These are phyloP conservation scores for Drosophila trichaetosa DNA, from an alignment of 2,888 invertebrate species.

Conservation along the genomic window DNA sequence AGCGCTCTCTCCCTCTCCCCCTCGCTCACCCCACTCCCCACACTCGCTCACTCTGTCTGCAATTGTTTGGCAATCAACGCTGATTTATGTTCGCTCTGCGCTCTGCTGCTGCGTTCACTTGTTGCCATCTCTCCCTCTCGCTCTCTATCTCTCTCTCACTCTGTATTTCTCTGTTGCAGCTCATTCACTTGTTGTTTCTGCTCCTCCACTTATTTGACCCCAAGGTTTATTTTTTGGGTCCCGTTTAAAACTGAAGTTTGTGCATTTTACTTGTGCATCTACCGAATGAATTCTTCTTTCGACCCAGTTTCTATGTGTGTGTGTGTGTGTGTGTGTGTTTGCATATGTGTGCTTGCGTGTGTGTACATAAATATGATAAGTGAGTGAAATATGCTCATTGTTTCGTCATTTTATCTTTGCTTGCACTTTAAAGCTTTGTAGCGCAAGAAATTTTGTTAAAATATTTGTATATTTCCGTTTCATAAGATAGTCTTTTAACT, in stretches of 20 bases:
- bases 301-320: conserved; percentile 44
- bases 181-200: conserved; percentile 20
- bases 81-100: conserved; percentile 66
- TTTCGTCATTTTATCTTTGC: conserved; percentile 8
- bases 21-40: background rate
- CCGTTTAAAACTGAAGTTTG: conserved; percentile 26
- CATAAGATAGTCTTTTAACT: background rate
- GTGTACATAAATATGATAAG: conserved; percentile 37
- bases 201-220: conserved; percentile 28
- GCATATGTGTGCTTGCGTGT: background rate
- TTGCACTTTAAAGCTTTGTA: conserved; percentile 34
- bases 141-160: background rate
- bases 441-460: background rate
- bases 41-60: conserved; percentile 12
- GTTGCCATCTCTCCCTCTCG: conserved; percentile 4
- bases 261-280: conserved; percentile 28
- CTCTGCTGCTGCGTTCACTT: conserved; percentile 32
- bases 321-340: background rate
- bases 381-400: conserved; percentile 9
- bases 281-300: conserved; percentile 20
- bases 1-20: background rate
- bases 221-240: conserved; percentile 14
- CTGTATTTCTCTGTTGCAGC: conserved; percentile 9
- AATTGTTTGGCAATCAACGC: conserved; percentile 79
- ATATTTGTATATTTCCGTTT: background rate